These are phyloP conservation scores for Neoniphon sammara DNA, from an alignment of 2,797 vertebrate species.

Conservation along the genomic window DNA sequence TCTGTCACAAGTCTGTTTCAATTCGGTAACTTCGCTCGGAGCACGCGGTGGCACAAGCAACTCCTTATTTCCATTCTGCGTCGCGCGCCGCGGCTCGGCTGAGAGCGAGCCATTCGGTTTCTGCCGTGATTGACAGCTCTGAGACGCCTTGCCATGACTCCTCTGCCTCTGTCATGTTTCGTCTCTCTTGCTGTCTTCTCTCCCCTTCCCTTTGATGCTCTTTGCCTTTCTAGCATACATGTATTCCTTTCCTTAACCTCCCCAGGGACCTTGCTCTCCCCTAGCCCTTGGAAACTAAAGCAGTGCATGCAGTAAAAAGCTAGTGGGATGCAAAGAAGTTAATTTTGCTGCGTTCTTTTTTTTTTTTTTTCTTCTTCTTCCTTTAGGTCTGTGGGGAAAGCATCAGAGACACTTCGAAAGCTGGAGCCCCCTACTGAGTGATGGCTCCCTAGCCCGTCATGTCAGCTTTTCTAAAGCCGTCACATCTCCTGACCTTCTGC, in stretches of 20 bases:
- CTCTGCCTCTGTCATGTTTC: slow-evolving; percentile 71
- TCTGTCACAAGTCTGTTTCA: slow-evolving; percentile 22
- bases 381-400: slow-evolving; percentile 53
- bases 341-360: slow-evolving; percentile 12
- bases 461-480: slow-evolving; percentile 36
- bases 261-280: slow-evolving; percentile 55
- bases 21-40: slow-evolving; percentile 26
- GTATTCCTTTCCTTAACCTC: slow-evolving; percentile 65
- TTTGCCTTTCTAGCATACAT: slow-evolving; percentile 66
- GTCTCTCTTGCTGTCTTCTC: slow-evolving; percentile 53
- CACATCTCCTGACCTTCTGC: slow-evolving; percentile 37
- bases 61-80: slow-evolving; percentile 57
- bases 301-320: slow-evolving; percentile 43
- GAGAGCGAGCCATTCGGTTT: slow-evolving; percentile 38
- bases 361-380: slow-evolving; percentile 40
- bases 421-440: slow-evolving; percentile 49
- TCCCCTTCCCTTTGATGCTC: slow-evolving; percentile 59
- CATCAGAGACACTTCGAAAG: slow-evolving; percentile 22
- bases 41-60: slow-evolving; percentile 36
- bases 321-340: slow-evolving; percentile 20
- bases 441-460: slow-evolving; percentile 47
- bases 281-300: slow-evolving; percentile 45
- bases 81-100: slow-evolving; percentile 53
- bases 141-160: slow-evolving; percentile 69
- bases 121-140: slow-evolving; percentile 68